Percentiles rank a stretch among this genome's conserved stretches.
Conservation (phyloP, 1,140 invertebrate genomes). For the Thaumatotibia leucotreta region DNA sequence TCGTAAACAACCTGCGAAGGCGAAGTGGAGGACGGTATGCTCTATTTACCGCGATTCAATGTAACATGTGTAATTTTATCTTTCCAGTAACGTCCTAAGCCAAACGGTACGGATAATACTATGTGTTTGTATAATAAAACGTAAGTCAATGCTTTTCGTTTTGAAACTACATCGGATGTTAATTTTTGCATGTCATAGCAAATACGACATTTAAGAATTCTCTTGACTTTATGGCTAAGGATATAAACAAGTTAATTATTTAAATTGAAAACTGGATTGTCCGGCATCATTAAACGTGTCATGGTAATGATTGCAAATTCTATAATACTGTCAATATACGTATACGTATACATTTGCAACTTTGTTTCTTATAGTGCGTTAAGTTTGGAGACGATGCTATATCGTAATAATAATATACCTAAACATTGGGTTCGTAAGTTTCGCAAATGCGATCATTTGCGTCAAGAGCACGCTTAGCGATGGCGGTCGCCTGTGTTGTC, state of each 20-base stretch:
- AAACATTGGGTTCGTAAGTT: conserved; percentile 20
- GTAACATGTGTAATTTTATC: not conserved
- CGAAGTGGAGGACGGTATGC: not conserved
- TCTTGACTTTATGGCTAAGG: not conserved
- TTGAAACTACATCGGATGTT: not conserved
- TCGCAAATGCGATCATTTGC: conserved; percentile 34
- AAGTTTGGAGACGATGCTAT: not conserved
- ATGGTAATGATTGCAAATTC: not conserved
- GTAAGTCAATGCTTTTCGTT: too few species aligned
- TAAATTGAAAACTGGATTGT: conserved; percentile 1
- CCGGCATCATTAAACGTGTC: not conserved
- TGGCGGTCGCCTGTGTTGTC: conserved; percentile 36
- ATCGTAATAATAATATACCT: not conserved
- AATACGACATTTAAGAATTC: not conserved
- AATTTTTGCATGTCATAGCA: not conserved
- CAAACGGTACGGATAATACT: not conserved
- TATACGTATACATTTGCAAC: not conserved
- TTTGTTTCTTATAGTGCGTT: not conserved
- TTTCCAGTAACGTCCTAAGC: not conserved
- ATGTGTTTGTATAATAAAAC: too few species aligned
- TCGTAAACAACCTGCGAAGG: not conserved
- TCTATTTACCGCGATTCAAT: not conserved
- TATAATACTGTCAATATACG: not conserved
- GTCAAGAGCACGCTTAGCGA: conserved; percentile 34
- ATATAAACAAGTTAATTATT: conserved; percentile 6